Evolutionary conservation across 2,113 vertebrate species (phyloP).

Genomic region (Nibea coibor): DNA sequence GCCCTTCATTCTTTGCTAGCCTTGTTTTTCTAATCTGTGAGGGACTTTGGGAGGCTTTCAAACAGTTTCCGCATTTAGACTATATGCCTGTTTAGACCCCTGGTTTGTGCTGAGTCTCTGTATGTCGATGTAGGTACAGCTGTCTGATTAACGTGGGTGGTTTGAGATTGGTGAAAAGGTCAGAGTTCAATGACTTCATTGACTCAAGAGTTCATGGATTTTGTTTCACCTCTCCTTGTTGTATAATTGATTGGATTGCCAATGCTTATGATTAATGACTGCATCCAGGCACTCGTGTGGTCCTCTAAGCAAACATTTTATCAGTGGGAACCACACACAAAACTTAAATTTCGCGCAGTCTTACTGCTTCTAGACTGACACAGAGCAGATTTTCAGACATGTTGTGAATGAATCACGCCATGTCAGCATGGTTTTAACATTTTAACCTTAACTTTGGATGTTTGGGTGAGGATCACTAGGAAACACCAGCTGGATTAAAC

Average conservation of each 20-base stretch:
- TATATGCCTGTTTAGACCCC: slow-evolving; percentile 1
- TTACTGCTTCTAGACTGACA: neutral
- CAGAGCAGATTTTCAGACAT: neutral
- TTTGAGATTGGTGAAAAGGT: slow-evolving; percentile 65
- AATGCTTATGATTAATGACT: slow-evolving; percentile 71
- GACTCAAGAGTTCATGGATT: slow-evolving; percentile 71
- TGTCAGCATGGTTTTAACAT: neutral
- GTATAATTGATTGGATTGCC: slow-evolving; percentile 70
- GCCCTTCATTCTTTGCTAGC: neutral
- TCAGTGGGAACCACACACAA: slow-evolving; percentile 24
- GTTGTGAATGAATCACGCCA: slow-evolving; percentile 11
- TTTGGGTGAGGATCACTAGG: neutral
- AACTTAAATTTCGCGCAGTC: neutral
- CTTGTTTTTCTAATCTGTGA: slow-evolving; percentile 35
- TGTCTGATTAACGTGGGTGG: slow-evolving; percentile 61
- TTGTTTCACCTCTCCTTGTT: slow-evolving; percentile 64
- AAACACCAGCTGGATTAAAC: too few relatives aligned
- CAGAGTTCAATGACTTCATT: slow-evolving; percentile 72
- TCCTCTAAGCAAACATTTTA: slow-evolving; percentile 15
- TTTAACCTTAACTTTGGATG: too few relatives aligned
- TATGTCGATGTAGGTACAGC: slow-evolving; percentile 34
- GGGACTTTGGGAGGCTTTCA: slow-evolving; percentile 24
- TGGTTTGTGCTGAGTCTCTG: neutral
- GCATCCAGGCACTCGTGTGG: slow-evolving; percentile 31
- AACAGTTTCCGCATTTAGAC: neutral